phyloP scores from a whole-genome alignment of 1,140 invertebrate genomes.

The Trichonephila clavipes region DNA sequence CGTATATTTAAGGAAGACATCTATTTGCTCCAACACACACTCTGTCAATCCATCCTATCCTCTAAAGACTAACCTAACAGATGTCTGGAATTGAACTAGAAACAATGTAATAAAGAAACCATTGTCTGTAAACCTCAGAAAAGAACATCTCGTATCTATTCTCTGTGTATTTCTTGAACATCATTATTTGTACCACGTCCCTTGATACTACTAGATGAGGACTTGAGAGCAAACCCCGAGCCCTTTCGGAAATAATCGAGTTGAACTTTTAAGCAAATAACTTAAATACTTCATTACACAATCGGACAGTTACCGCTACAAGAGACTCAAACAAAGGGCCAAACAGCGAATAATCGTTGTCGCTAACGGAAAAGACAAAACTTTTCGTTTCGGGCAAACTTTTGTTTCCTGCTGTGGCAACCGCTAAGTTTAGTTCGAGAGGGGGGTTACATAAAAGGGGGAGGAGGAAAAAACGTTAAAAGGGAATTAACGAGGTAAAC shows the following conservation, averaged over 20 bases:
- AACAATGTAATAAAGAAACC: not conserved
- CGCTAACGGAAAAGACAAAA: constrained; percentile 47
- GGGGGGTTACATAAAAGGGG: not conserved
- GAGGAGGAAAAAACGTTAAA: constrained; percentile 49
- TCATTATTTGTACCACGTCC: constrained; percentile 36
- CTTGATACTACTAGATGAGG: not conserved
- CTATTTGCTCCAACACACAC: too few relatives aligned
- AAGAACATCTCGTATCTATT: constrained; percentile 11
- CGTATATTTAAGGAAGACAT: too few relatives aligned
- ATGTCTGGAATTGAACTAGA: not conserved
- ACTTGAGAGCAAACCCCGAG: not conserved
- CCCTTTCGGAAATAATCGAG: constrained; percentile 47
- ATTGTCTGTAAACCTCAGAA: not conserved
- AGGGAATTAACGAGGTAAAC: constrained; percentile 64
- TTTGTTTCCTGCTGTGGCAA: constrained; percentile 12
- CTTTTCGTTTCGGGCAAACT: constrained; percentile 35
- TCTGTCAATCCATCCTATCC: not conserved
- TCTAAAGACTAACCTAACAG: not conserved
- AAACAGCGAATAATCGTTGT: not conserved
- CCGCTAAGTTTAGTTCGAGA: constrained; percentile 24
- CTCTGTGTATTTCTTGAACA: not conserved
- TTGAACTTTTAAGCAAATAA: constrained; percentile 69
- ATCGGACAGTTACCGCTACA: constrained; percentile 60
- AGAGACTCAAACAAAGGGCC: not conserved
- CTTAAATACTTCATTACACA: constrained; percentile 69